Evolutionary conservation across 2,113 vertebrate species (phyloP), one percentile per base, ranked within the genome.

Genomic region (Trachemys scripta): DNA sequence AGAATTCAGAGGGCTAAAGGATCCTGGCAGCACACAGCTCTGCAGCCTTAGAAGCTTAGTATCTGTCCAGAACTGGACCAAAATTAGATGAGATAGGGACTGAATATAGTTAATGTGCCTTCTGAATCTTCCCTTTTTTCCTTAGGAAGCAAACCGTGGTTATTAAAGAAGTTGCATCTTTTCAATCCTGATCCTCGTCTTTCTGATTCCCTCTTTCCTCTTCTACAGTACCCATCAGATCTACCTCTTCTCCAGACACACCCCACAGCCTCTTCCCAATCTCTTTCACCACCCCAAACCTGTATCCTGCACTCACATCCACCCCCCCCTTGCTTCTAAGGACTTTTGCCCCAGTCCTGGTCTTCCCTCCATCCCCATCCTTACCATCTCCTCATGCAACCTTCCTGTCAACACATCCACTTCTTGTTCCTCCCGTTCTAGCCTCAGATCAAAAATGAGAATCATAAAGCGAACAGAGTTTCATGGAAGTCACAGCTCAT

Each of bases 401-500:
- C 69, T 38, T n/a, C 78, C 35, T 2, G 6, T 27, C 85, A 87
- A 59, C 31, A 4, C 5, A 80, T 80, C 14, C 24, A 2, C 47
- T 86, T 27, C 81, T 82, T 78, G 49, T 27, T 54, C 54, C 25
- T 27, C 38, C 80, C 53, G 10, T 38, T 72, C 62, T 92, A 42
- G 42, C 38, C 8, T 13, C 5, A 17, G n/a, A 42, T 24, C 12
- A 56, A 51, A 53, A 27, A 54, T 5, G 20, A 54, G 51, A 57
- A 25, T 38, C 53, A 81, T 51, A 50, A 54, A n/a, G 20, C 4
- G 85, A n/a, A 81, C 91, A 95, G 78, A 4, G 4, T 85, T 3
- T 0, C 94, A 92, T 87, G 84, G 93, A 93, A 94, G 94, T 89
- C 95, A 79, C 25, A 96, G 95, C 94, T 97, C 96, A 91, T 97